Conservation (phyloP, 1,140 invertebrate species). For the Antheraea pernyi region DNA sequence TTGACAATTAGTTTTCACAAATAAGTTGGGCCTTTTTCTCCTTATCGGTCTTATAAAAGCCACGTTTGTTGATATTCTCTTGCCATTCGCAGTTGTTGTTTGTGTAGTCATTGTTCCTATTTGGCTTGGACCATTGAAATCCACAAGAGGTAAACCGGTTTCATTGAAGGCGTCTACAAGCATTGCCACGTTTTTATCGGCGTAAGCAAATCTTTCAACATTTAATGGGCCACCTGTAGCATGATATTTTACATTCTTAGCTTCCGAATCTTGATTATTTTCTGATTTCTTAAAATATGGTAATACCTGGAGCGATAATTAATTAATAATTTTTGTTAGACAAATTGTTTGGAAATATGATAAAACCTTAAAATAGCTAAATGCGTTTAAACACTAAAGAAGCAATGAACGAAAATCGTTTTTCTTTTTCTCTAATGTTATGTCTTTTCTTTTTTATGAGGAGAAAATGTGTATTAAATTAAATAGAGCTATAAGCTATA, state of each 20-base stretch:
- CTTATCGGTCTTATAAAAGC: conserved; percentile 87
- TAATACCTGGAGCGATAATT: conserved; percentile 74
- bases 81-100: conserved; percentile 80
- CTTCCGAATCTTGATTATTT: conserved; percentile 78
- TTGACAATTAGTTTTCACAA: conserved; percentile 83
- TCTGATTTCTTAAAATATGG: conserved; percentile 90
- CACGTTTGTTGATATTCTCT: conserved; percentile 84
- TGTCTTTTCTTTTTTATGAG: too few species aligned
- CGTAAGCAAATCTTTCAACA: conserved; percentile 65
- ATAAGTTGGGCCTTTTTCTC: conserved; percentile 84
- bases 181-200: conserved; percentile 65
- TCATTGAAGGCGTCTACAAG: conserved; percentile 81
- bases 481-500: too few species aligned
- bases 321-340: not conserved
- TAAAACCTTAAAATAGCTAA: too few species aligned
- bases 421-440: too few species aligned
- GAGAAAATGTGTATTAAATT: too few species aligned
- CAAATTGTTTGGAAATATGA: too few species aligned
- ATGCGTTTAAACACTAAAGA: too few species aligned
- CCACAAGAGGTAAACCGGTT: conserved; percentile 76
- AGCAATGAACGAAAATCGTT: too few species aligned
- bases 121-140: conserved; percentile 79
- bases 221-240: conserved; percentile 78
- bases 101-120: conserved; percentile 81
- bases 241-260: conserved; percentile 75